phyloP scores from a whole-genome alignment of 1,140 invertebrate genomes.

The Bombyx mori region ASM3026992v2 NC_085124.1:9415001-9415500 shows the following conservation, averaged over 20 bases:
- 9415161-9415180: constrained; percentile 62
- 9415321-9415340: too few relatives aligned
- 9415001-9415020: constrained; percentile 72
- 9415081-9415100: constrained; percentile 85
- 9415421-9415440: too few relatives aligned
- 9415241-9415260: constrained; percentile 93
- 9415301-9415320: too few relatives aligned
- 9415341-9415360: too few relatives aligned
- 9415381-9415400: too few relatives aligned
- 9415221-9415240: constrained; percentile 87
- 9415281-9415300: not conserved
- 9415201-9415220: constrained; percentile 76
- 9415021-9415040: constrained; percentile 73
- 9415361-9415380: too few relatives aligned
- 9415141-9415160: constrained; percentile 66
- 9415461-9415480: too few relatives aligned
- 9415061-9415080: constrained; percentile 83
- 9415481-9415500: too few relatives aligned
- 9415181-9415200: constrained; percentile 48
- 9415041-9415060: constrained; percentile 82
- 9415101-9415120: constrained; percentile 94
- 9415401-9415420: too few relatives aligned
- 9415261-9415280: constrained; percentile 33
- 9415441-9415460: too few relatives aligned
- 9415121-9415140: constrained; percentile 88